Base-by-base conservation (phyloP, 2,797 vertebrate genomes). In the Acanthurus tractus region DNA sequence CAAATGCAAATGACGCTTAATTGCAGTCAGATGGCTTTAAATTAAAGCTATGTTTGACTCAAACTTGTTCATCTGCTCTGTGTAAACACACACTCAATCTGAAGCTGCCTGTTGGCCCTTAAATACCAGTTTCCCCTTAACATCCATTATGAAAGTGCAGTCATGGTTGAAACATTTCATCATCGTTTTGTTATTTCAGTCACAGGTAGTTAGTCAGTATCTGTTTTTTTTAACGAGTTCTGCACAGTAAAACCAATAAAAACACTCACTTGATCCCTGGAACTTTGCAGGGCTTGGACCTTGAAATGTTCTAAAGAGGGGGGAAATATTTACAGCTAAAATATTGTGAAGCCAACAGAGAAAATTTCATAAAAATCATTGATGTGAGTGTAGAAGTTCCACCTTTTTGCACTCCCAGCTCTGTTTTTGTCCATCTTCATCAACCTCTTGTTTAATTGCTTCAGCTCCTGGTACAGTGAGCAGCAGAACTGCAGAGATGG, bases 261-360 rank as follows among this genome's bases (percentile, higher is more conserved):
- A 34, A 76, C 66, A 97, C 97, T 96, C 90, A 99, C 97, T 97
- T 96, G 91, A 99, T 98, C 89, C 97, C 97, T 10, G 97, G 97
- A 85, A 99, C 97, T 95, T 97, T 96, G 76, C 96, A 97, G 76
- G 93, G 96, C 86, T 98, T 97, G 66, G 96, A 96, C 90, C 96
- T 95, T 71, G 95, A 96, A 85, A 94, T 94, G 66, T 94, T 92
- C 97, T 98, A 74, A 81, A 89, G 38, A 23, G 75, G 65, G 23
- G 23, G 6, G 52, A 40, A 64, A 65, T n/a, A 44, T 62, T 29
- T 14, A 59, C 23, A 79, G 55, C 46, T 63, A 34, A 2, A 67
- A 15, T 20, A 40, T 40, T 38, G 0, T 12, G 22, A 6, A n/a
- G 22, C 50, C 18, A 18, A 36, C 9, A 57, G 9, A 65, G 29